Percentiles rank a stretch among this genome's conserved stretches.
Conservation (phyloP, 2,888 invertebrate genomes). For the Athalia rosae region DNA sequence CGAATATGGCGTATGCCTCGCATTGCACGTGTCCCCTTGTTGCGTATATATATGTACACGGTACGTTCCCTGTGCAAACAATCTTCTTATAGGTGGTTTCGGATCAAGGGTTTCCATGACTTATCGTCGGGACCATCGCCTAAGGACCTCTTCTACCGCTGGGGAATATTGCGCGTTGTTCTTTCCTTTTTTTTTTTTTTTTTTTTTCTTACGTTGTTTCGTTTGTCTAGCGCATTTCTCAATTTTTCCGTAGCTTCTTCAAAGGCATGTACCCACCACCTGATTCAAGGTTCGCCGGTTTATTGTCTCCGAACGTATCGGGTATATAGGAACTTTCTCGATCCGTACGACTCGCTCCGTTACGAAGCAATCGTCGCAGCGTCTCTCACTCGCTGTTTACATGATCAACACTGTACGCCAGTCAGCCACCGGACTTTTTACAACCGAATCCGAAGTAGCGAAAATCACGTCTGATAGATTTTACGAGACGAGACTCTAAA, state of each 20-base stretch:
- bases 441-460: no score
- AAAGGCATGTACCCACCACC: not conserved
- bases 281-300: not conserved
- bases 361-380: slow-evolving; percentile 7
- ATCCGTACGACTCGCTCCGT: no score
- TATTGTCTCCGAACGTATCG: not conserved
- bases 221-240: not conserved
- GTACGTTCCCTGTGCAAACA: no score
- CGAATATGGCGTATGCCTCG: not conserved
- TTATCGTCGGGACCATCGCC: not conserved
- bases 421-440: not conserved
- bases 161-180: not conserved
- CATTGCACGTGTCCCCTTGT: not conserved
- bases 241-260: not conserved
- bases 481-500: no score
- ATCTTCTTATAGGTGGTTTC: no score
- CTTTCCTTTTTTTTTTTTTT: not conserved
- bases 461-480: not conserved
- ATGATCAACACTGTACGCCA: not conserved
- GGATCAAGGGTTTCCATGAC: not conserved
- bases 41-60: no score
- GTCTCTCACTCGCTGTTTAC: slow-evolving; percentile 2
- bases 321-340: not conserved
- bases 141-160: not conserved
- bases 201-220: not conserved